phyloP scores from a whole-genome alignment of 2,113 vertebrate species.

The Xyliphius kryptos region DNA sequence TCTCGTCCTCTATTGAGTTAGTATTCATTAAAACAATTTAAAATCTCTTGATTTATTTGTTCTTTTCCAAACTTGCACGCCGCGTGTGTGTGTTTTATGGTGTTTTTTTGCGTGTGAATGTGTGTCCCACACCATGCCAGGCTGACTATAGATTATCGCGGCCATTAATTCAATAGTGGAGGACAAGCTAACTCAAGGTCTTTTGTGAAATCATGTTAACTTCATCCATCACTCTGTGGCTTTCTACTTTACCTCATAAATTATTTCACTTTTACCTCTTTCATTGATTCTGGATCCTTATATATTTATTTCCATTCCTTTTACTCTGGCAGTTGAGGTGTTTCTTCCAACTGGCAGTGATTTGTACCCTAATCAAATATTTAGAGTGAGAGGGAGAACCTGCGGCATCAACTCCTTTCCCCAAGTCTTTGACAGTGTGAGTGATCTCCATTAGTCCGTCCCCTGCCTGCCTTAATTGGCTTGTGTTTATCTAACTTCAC shows the following conservation, averaged over 20 bases:
- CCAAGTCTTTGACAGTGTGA: not conserved
- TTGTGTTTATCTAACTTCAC: no score
- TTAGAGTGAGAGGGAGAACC: slow-evolving; percentile 38
- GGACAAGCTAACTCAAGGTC: slow-evolving; percentile 37
- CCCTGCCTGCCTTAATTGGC: no score
- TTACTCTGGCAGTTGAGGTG: slow-evolving; percentile 15
- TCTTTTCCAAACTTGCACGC: no score
- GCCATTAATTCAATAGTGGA: slow-evolving; percentile 38
- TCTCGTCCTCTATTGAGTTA: no score
- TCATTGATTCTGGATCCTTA: slow-evolving; percentile 23
- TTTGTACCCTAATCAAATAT: slow-evolving; percentile 53
- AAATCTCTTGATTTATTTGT: no score
- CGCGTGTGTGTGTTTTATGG: no score
- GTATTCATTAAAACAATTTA: no score
- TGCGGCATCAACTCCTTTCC: slow-evolving; percentile 13
- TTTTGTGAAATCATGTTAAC: slow-evolving; percentile 24
- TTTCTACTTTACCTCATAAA: slow-evolving; percentile 28
- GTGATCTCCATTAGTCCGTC: no score
- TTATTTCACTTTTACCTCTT: slow-evolving; percentile 34
- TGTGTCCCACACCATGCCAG: not conserved
- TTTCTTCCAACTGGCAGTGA: slow-evolving; percentile 30
- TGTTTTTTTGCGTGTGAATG: not conserved
- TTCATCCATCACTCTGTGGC: slow-evolving; percentile 44
- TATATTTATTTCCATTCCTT: slow-evolving; percentile 6
- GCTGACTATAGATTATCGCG: slow-evolving; percentile 37